These are phyloP conservation scores for Pararge aegeria DNA, from an alignment of 1,140 invertebrate species.

Conservation along the genomic window DNA sequence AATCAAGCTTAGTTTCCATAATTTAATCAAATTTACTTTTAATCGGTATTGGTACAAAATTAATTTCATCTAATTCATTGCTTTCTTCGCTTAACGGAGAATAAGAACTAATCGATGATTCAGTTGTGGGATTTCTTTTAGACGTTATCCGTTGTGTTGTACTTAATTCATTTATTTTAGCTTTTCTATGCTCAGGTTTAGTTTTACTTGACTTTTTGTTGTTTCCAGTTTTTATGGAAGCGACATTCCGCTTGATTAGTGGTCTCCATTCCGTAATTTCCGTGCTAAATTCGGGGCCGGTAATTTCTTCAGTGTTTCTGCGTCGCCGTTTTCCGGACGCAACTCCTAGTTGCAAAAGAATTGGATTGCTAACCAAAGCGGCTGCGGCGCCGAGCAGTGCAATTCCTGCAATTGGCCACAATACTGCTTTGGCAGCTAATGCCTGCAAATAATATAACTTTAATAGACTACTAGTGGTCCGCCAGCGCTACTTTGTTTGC, in stretches of 20 bases:
- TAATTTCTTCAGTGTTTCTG: slow-evolving; percentile 56
- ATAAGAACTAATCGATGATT: slow-evolving; percentile 21
- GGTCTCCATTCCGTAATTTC: slow-evolving; percentile 17
- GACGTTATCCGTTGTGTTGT: slow-evolving; percentile 20
- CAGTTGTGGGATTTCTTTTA: slow-evolving; percentile 16
- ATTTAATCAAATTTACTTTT: slow-evolving; percentile 32
- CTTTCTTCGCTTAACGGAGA: slow-evolving; percentile 1
- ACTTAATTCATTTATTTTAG: slow-evolving; percentile 1
- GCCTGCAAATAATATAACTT: slow-evolving; percentile 48
- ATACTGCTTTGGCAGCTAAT: slow-evolving; percentile 81
- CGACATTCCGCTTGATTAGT: neutral
- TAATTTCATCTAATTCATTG: slow-evolving; percentile 27
- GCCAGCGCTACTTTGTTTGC: too few relatives aligned
- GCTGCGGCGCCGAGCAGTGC: slow-evolving; percentile 89
- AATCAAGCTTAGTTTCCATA: neutral
- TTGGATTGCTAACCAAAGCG: slow-evolving; percentile 87
- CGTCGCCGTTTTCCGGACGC: slow-evolving; percentile 79
- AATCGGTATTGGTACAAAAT: slow-evolving; percentile 49
- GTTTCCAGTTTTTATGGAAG: neutral
- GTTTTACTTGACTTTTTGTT: slow-evolving; percentile 2
- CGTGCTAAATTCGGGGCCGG: slow-evolving; percentile 27
- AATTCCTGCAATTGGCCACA: slow-evolving; percentile 87
- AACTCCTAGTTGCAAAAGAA: slow-evolving; percentile 87
- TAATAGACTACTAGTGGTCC: too few relatives aligned
- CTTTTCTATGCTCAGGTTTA: slow-evolving; percentile 14